phyloP scores from a whole-genome alignment of 1,140 invertebrate genomes.

The Aphis gossypii region DNA sequence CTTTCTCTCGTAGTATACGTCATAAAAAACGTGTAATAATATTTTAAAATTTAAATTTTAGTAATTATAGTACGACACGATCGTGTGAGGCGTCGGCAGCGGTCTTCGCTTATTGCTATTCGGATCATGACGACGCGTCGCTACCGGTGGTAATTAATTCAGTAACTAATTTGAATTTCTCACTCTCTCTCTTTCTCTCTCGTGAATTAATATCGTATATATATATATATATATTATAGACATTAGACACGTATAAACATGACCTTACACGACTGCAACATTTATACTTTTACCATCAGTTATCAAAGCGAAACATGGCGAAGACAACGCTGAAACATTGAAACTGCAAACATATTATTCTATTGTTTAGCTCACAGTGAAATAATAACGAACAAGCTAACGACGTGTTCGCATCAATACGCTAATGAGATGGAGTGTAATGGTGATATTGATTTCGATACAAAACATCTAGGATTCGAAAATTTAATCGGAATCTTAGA shows the following conservation, averaged over 20 bases:
- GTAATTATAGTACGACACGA: neutral
- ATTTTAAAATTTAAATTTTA: neutral
- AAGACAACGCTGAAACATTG: too few species aligned
- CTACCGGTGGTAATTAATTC: neutral
- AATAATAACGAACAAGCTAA: too few species aligned
- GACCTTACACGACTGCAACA: neutral
- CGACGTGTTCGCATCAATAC: too few species aligned
- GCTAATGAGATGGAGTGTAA: too few species aligned
- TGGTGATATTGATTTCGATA: too few species aligned
- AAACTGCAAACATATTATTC: too few species aligned
- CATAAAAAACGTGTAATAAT: neutral
- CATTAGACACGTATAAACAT: neutral
- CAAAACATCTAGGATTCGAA: too few species aligned
- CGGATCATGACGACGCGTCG: neutral
- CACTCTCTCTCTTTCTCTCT: neutral
- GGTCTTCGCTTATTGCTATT: neutral
- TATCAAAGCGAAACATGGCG: too few species aligned
- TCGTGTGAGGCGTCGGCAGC: neutral
- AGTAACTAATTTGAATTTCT: neutral
- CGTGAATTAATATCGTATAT: neutral
- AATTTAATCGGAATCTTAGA: too few species aligned
- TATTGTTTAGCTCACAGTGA: too few species aligned
- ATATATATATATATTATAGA: too few species aligned
- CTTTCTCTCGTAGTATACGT: neutral
- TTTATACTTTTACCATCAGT: too few species aligned